Percentiles rank a stretch among this genome's conserved stretches.
Conservation (phyloP, 1,140 invertebrate genomes). For the Plectrocnemia conspersa region DNA sequence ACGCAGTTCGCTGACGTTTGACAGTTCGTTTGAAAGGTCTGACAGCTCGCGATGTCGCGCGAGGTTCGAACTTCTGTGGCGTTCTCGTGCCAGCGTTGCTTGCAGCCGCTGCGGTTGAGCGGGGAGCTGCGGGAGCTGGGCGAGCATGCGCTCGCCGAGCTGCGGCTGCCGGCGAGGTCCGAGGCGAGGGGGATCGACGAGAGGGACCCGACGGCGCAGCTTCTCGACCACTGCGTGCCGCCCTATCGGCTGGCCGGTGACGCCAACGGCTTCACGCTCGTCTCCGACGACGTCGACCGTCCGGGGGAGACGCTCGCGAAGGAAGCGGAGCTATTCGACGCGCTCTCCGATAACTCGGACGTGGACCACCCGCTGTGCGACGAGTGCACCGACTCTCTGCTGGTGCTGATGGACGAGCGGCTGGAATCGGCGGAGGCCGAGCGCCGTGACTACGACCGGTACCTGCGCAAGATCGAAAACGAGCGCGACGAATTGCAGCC, state of each 20-base stretch:
- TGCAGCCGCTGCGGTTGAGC: slow-evolving; percentile 81
- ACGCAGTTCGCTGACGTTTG: too few species aligned
- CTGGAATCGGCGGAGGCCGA: slow-evolving; percentile 82
- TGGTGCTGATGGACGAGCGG: slow-evolving; percentile 89
- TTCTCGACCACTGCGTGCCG: slow-evolving; percentile 72
- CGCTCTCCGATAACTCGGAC: slow-evolving; percentile 87
- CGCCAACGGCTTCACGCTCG: slow-evolving; percentile 80
- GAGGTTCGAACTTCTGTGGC: too few species aligned
- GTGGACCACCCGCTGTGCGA: slow-evolving; percentile 96
- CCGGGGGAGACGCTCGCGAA: slow-evolving; percentile 70
- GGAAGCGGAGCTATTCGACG: slow-evolving; percentile 80
- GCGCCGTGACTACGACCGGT: slow-evolving; percentile 83
- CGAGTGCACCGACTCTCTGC: slow-evolving; percentile 90
- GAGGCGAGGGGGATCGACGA: too few species aligned
- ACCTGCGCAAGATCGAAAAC: slow-evolving; percentile 68
- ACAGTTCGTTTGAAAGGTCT: too few species aligned
- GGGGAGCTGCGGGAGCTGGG: slow-evolving; percentile 77
- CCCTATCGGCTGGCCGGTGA: slow-evolving; percentile 72
- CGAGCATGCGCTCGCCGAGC: slow-evolving; percentile 81
- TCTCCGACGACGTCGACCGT: slow-evolving; percentile 64
- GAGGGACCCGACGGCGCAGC: slow-evolving; percentile 54
- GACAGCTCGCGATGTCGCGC: too few species aligned
- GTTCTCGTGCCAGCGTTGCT: slow-evolving; percentile 90
- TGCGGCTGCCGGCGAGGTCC: slow-evolving; percentile 54
- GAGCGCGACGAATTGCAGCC: slow-evolving; percentile 68